phyloP scores from a whole-genome alignment of 1,140 invertebrate genomes.

The Chlorops oryzae region DNA sequence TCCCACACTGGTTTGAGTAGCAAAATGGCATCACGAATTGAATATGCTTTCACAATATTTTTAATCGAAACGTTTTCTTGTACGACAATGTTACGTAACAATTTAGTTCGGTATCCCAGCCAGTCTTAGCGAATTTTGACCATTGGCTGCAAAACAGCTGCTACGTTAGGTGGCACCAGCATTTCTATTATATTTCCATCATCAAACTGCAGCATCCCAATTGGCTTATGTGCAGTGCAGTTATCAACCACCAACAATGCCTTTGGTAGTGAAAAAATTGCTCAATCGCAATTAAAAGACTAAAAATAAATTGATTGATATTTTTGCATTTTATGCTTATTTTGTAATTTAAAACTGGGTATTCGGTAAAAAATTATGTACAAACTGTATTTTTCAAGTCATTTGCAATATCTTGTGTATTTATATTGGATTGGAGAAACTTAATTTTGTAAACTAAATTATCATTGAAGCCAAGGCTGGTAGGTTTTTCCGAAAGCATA shows the following conservation, averaged over 20 bases:
- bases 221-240: constrained; percentile 18
- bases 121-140: constrained; percentile 48
- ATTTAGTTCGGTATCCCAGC: not conserved
- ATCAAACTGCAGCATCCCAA: constrained; percentile 15
- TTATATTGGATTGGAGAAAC: no score
- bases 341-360: no score
- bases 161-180: constrained; percentile 48
- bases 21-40: not conserved
- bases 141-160: constrained; percentile 49
- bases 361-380: no score
- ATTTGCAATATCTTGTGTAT: no score
- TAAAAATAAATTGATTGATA: no score
- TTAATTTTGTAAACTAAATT: no score
- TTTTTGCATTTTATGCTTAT: no score
- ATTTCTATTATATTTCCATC: constrained; percentile 23
- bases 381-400: no score
- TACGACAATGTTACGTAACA: constrained; percentile 1
- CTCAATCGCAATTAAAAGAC: no score
- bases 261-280: constrained; percentile 33
- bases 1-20: not conserved
- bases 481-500: no score
- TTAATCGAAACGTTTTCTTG: constrained; percentile 10
- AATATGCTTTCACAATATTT: constrained; percentile 4
- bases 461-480: no score
- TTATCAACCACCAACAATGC: constrained; percentile 45